These are phyloP conservation scores for Heliopora coerulea DNA, from an alignment of 92 coral and sea anemone genomes.

Conservation along the genomic window DNA sequence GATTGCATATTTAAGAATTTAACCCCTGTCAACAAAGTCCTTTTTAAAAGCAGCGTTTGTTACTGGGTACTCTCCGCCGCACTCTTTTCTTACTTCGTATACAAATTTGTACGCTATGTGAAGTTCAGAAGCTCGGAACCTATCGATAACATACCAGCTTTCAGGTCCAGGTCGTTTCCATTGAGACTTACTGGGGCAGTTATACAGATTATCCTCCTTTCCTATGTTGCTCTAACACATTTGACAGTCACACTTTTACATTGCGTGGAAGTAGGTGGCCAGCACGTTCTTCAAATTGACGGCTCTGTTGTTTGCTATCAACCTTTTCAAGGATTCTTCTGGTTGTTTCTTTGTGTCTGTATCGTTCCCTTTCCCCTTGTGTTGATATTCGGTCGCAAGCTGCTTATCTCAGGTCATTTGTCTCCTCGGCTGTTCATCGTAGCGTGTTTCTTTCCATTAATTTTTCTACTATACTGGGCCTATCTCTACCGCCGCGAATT, in stretches of 20 bases:
- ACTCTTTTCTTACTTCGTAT: neutral
- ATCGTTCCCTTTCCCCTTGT: slow-evolving; percentile 6
- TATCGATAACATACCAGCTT: too few species aligned
- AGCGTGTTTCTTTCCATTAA: slow-evolving; percentile 9
- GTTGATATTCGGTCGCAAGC: slow-evolving; percentile 10
- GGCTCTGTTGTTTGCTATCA: slow-evolving; percentile 24
- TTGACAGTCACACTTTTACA: neutral
- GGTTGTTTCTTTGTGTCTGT: neutral
- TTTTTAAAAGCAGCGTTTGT: slow-evolving; percentile 14
- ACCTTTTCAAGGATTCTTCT: slow-evolving; percentile 1
- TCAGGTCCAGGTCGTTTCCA: slow-evolving; percentile 5
- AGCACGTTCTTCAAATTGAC: slow-evolving; percentile 17
- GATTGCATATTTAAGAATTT: neutral
- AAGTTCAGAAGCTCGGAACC: neutral
- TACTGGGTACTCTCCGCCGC: neutral
- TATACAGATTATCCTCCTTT: slow-evolving; percentile 7
- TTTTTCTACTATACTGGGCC: slow-evolving; percentile 4
- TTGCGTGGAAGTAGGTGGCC: slow-evolving; percentile 19
- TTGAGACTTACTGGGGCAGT: slow-evolving; percentile 7
- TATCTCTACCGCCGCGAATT: neutral
- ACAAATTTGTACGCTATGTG: neutral
- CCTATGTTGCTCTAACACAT: slow-evolving; percentile 24
- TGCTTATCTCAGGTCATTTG: neutral
- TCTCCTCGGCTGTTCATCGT: neutral
- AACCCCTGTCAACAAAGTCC: slow-evolving; percentile 7